Conservation (phyloP, 2,113 vertebrate species). For the Apodemus sylvaticus region DNA sequence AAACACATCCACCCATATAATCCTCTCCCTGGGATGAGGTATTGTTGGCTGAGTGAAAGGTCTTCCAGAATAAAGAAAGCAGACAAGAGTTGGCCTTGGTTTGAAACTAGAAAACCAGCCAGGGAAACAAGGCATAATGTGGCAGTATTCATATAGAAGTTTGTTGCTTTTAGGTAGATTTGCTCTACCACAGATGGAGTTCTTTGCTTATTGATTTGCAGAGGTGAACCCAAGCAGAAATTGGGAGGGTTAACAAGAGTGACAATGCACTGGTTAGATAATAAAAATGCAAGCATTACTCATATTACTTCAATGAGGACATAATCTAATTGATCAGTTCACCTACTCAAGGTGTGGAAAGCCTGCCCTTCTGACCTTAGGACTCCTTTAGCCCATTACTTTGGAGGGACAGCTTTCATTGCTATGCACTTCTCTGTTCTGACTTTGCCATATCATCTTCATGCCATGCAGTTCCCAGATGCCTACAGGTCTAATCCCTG, state of each 20-base stretch:
- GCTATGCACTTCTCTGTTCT: not conserved
- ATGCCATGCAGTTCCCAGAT: not conserved
- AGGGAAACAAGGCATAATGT: not conserved
- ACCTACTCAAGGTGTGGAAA: not conserved
- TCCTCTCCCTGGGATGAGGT: not conserved
- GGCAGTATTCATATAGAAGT: not conserved
- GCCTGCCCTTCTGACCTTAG: not conserved
- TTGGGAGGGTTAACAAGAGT: not conserved
- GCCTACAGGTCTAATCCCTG: not conserved
- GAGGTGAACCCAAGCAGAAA: not conserved
- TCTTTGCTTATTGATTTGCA: not conserved
- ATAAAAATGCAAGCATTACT: not conserved
- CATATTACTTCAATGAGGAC: not conserved
- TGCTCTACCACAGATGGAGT: not conserved
- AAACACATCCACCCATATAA: not conserved
- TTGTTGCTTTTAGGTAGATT: not conserved
- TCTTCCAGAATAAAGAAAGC: slow-evolving; percentile 16
- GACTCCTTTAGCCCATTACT: not conserved
- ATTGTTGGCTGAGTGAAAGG: not conserved
- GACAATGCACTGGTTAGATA: not conserved
- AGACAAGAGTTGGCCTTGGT: not conserved
- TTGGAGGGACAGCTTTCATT: not conserved
- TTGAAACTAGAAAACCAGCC: not conserved
- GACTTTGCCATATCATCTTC: not conserved
- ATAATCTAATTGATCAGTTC: not conserved